A percentile compares a stretch with the other conserved stretches of the same genome.
phyloP scores from a whole-genome alignment of 2,113 vertebrate species.

The Indicator indicator region DNA sequence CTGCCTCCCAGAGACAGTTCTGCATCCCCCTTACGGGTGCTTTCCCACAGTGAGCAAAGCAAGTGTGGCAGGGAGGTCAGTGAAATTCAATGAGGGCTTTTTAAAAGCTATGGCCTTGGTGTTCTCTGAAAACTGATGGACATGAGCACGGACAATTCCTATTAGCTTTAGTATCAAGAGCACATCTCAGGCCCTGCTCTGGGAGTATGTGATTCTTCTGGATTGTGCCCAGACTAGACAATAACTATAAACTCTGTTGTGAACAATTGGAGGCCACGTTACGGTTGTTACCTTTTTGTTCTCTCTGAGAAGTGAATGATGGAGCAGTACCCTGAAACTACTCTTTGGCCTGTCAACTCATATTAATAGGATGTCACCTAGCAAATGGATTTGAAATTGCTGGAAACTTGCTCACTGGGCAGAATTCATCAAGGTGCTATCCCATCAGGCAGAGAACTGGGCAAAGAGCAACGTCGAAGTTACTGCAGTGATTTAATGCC shows the following conservation, averaged over 20 bases:
- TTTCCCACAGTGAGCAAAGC: not conserved
- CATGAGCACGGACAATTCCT: not conserved
- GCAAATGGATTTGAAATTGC: constrained; percentile 8
- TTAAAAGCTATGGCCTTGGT: not conserved
- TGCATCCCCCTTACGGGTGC: not conserved
- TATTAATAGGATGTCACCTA: not conserved
- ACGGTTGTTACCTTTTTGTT: not conserved
- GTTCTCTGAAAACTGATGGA: not conserved
- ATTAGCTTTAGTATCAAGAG: not conserved
- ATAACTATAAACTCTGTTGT: not conserved
- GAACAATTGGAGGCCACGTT: not conserved
- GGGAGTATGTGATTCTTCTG: not conserved
- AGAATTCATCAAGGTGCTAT: not conserved
- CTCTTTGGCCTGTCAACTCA: not conserved
- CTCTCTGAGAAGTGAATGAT: not conserved
- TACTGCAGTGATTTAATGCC: not conserved
- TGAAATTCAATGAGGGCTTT: not conserved
- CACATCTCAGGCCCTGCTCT: not conserved
- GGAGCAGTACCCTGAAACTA: not conserved
- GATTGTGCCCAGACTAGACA: not conserved
- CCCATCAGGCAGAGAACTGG: not conserved
- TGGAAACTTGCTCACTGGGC: not conserved
- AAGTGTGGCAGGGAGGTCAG: not conserved
- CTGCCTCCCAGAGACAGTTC: not conserved
- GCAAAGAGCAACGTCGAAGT: not conserved